Conservation (phyloP, 1,140 invertebrate species). For the Lithobius niger region DNA sequence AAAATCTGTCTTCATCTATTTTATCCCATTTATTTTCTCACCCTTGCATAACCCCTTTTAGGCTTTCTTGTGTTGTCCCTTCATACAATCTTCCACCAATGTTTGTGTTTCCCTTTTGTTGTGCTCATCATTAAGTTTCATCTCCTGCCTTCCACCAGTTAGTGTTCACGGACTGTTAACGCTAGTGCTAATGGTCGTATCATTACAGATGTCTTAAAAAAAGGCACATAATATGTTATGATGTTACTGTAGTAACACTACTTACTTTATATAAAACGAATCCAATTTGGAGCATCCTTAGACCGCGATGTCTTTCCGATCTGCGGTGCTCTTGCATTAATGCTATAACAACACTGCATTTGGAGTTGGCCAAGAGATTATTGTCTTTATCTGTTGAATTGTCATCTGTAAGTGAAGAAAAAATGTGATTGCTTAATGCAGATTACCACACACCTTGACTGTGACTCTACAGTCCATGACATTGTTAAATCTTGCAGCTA, state of each 20-base stretch:
- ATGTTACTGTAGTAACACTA: background rate
- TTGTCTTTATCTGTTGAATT: background rate
- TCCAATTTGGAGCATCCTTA: conserved; percentile 33
- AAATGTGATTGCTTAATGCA: too few species aligned
- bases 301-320: conserved; percentile 22
- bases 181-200: background rate
- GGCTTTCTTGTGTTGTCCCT: too few species aligned
- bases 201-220: background rate
- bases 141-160: too few species aligned
- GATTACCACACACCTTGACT: too few species aligned
- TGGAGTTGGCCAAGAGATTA: conserved; percentile 20
- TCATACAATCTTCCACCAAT: background rate
- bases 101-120: too few species aligned
- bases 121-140: too few species aligned
- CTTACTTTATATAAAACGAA: conserved; percentile 37
- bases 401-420: too few species aligned
- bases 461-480: too few species aligned
- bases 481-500: too few species aligned
- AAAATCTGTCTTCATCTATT: too few species aligned
- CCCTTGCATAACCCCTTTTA: too few species aligned
- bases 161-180: background rate
- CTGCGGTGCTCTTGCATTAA: conserved; percentile 35
- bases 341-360: conserved; percentile 31
- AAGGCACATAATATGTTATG: background rate
- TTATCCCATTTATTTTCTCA: too few species aligned